phyloP scores from a whole-genome alignment of 2,888 invertebrate genomes.

The Eilema caniola region DNA sequence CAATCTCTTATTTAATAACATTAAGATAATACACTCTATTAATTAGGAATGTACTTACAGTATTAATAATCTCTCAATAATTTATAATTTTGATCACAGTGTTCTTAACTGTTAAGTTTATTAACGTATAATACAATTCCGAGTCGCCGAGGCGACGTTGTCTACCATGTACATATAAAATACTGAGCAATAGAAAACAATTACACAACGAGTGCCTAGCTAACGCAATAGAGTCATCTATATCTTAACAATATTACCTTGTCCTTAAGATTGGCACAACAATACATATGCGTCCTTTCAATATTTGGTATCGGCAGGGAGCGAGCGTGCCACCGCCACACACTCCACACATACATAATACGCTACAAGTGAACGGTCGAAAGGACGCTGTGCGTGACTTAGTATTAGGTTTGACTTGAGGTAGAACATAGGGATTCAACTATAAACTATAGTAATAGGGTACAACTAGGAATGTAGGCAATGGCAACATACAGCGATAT shows the following conservation, averaged over 20 bases:
- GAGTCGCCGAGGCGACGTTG: slow-evolving; percentile 71
- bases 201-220: slow-evolving; percentile 78
- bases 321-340: slow-evolving; percentile 37
- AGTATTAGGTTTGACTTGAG: slow-evolving; percentile 83
- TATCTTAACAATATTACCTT: slow-evolving; percentile 84
- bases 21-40: slow-evolving; percentile 82
- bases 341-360: slow-evolving; percentile 32
- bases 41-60: slow-evolving; percentile 85
- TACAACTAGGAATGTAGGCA: slow-evolving; percentile 84
- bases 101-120: slow-evolving; percentile 85
- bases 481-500: slow-evolving; percentile 82
- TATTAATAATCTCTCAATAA: slow-evolving; percentile 86
- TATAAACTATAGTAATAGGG: slow-evolving; percentile 77
- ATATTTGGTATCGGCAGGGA: slow-evolving; percentile 77
- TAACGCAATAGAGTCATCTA: slow-evolving; percentile 80
- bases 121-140: slow-evolving; percentile 85
- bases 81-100: slow-evolving; percentile 87
- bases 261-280: slow-evolving; percentile 84
- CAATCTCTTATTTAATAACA: slow-evolving; percentile 80
- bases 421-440: slow-evolving; percentile 84
- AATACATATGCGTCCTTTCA: slow-evolving; percentile 75
- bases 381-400: slow-evolving; percentile 80
- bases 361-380: slow-evolving; percentile 56
- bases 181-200: slow-evolving; percentile 86
- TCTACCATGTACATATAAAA: slow-evolving; percentile 77